Evolutionary conservation across 2,797 vertebrate species (phyloP).

Genomic region (Chloroceryle amazona): DNA sequence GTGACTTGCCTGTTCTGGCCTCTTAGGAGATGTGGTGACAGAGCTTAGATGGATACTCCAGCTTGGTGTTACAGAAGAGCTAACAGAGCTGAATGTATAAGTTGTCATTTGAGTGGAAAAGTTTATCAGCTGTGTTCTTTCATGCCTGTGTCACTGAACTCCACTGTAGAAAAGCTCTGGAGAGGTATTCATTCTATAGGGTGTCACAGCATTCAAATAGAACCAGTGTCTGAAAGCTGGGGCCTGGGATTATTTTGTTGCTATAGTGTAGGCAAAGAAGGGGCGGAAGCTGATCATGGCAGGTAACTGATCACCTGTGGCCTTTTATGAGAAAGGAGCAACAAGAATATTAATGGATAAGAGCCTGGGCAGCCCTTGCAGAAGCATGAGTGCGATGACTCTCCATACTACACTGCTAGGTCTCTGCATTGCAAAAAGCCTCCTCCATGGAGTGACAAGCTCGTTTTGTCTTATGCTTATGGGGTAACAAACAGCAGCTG

Average conservation of each 20-base stretch:
- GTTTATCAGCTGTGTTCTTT: background rate
- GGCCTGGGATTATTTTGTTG: background rate
- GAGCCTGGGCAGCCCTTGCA: background rate
- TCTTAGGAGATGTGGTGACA: background rate
- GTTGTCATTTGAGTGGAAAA: no score
- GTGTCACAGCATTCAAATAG: background rate
- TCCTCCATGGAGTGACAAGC: fast-evolving
- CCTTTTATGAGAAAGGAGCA: background rate
- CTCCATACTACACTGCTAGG: fast-evolving
- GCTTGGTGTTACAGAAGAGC: no score
- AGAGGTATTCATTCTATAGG: background rate
- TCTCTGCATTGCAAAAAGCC: fast-evolving
- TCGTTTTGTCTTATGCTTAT: fast-evolving
- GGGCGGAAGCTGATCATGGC: fast-evolving
- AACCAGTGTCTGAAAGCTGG: background rate
- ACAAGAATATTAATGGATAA: fast-evolving
- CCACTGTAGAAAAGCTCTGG: background rate
- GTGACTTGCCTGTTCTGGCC: background rate
- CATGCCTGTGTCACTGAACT: background rate
- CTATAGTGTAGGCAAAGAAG: fast-evolving
- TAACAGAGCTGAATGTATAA: fast-evolving
- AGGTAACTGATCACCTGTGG: no score
- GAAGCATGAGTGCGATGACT: fast-evolving
- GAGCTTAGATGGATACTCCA: background rate
- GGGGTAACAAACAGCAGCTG: background rate